Percentiles rank a stretch among this genome's conserved stretches.
phyloP scores from a whole-genome alignment of 2,888 invertebrate species.

The Chloroclystis v-ata region DNA sequence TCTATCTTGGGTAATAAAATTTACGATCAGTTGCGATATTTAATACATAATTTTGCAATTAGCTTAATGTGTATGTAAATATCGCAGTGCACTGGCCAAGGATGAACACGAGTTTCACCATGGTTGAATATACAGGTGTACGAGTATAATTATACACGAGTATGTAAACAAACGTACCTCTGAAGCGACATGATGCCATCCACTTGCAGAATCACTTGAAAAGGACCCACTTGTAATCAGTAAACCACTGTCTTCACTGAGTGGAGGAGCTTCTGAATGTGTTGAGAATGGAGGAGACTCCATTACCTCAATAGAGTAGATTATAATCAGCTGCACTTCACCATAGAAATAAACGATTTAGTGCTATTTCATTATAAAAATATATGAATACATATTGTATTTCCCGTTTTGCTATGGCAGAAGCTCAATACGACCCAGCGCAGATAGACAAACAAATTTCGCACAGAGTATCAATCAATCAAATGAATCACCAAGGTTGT shows the following conservation, averaged over 20 bases:
- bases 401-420: background rate
- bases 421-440: background rate
- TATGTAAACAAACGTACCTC: constrained; percentile 72
- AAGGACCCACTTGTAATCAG: constrained; percentile 85
- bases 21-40: background rate
- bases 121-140: background rate
- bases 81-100: background rate
- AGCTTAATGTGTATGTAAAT: background rate
- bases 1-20: background rate
- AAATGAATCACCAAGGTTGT: background rate
- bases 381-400: constrained; percentile 12
- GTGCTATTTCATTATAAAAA: constrained; percentile 6
- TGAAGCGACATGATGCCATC: constrained; percentile 81
- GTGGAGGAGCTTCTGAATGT: constrained; percentile 84
- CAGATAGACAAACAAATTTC: background rate
- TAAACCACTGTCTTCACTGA: constrained; percentile 87
- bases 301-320: constrained; percentile 68
- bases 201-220: constrained; percentile 85
- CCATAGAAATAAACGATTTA: constrained; percentile 13
- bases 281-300: constrained; percentile 88
- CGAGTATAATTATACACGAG: background rate
- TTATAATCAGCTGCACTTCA: constrained; percentile 4
- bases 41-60: background rate
- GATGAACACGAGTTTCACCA: background rate
- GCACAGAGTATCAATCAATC: background rate